phyloP scores from a whole-genome alignment of 2,113 vertebrate genomes.

The cattle (Bos taurus) region ARS-UCD2.0 NC_037342.1:52447001-52447500 shows the following conservation, averaged over 20 bases:
- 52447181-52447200: neutral
- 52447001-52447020: neutral
- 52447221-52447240: neutral
- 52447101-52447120: neutral
- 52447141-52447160: neutral
- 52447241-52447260: neutral
- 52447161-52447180: neutral
- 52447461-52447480: neutral
- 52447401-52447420: neutral
- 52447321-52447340: neutral
- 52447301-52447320: neutral
- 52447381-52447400: neutral
- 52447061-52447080: constrained; percentile 21
- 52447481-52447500: neutral
- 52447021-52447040: neutral
- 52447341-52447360: neutral
- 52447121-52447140: neutral
- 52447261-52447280: neutral
- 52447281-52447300: neutral
- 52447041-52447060: neutral
- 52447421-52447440: neutral
- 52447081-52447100: neutral
- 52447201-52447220: neutral
- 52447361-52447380: neutral
- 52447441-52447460: neutral